phyloP scores from a whole-genome alignment of 2,113 vertebrate genomes.

The Cacatua alba region DNA sequence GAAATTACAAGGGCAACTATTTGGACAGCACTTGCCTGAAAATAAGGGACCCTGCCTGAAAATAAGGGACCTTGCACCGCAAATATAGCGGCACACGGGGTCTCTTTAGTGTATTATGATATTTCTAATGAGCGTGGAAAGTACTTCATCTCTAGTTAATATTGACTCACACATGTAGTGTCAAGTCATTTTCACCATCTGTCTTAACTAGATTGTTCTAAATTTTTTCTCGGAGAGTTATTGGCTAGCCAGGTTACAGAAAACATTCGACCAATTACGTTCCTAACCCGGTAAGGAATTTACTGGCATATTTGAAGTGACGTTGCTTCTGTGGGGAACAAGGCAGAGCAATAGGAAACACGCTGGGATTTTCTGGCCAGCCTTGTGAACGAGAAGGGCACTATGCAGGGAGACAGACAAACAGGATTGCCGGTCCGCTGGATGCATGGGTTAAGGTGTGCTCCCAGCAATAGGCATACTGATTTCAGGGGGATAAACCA shows the following conservation, averaged over 20 bases:
- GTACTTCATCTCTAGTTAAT: background rate
- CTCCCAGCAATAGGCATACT: background rate
- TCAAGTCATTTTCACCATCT: conserved; percentile 36
- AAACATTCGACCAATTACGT: conserved; percentile 58
- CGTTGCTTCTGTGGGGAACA: conserved; percentile 30
- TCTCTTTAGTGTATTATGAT: background rate
- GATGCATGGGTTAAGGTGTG: background rate
- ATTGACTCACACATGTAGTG: background rate
- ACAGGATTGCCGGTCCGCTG: background rate
- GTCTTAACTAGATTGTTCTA: conserved; percentile 23
- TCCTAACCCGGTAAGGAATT: conserved; percentile 53
- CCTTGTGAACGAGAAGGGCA: background rate
- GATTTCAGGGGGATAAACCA: background rate
- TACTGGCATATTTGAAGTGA: conserved; percentile 65
- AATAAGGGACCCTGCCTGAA: background rate
- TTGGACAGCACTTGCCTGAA: conserved; percentile 10
- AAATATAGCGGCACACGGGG: background rate
- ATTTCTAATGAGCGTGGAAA: background rate
- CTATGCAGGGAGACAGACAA: background rate
- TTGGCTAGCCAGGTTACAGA: conserved; percentile 54
- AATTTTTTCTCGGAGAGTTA: conserved; percentile 33
- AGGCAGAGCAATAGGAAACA: background rate
- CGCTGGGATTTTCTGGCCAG: conserved; percentile 7
- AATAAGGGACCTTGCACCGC: background rate
- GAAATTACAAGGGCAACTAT: conserved; percentile 3